Evolutionary conservation across 2,797 vertebrate genomes (phyloP).

Genomic region (Poecile montanus): DNA sequence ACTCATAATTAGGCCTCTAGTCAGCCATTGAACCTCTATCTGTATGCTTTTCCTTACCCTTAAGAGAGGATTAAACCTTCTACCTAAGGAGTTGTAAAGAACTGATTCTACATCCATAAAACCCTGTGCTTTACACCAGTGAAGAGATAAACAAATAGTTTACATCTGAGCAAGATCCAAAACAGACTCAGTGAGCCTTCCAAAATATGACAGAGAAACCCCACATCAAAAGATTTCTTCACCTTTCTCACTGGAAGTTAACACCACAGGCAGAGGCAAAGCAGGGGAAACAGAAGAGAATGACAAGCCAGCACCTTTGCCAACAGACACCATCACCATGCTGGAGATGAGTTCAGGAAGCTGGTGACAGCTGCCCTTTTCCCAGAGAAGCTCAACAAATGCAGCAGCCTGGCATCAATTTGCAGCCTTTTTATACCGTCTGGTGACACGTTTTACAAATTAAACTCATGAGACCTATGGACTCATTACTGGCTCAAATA

Average conservation of each 20-base stretch:
- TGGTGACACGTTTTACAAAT: not conserved
- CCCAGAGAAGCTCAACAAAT: not conserved
- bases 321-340: not conserved
- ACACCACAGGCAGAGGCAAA: not conserved
- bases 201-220: not conserved
- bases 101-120: constrained; percentile 7
- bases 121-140: not conserved
- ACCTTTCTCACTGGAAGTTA: not conserved
- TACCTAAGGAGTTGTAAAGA: constrained; percentile 20
- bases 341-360: not conserved
- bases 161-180: not conserved
- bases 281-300: not conserved
- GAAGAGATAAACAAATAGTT: constrained; percentile 27
- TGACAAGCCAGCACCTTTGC: not conserved
- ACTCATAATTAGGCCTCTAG: constrained; percentile 39
- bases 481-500: not conserved
- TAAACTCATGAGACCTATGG: not conserved
- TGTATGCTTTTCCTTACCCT: not conserved
- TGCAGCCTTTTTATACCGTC: not conserved
- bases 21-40: constrained; percentile 23
- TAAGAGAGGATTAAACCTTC: constrained; percentile 39
- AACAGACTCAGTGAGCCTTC: not conserved
- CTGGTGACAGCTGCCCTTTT: not conserved
- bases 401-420: not conserved
- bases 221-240: not conserved